Evolutionary conservation across 2,888 invertebrate species (phyloP), one percentile per base, ranked within the genome.

Genomic region (Capitulum mitella): DNA sequence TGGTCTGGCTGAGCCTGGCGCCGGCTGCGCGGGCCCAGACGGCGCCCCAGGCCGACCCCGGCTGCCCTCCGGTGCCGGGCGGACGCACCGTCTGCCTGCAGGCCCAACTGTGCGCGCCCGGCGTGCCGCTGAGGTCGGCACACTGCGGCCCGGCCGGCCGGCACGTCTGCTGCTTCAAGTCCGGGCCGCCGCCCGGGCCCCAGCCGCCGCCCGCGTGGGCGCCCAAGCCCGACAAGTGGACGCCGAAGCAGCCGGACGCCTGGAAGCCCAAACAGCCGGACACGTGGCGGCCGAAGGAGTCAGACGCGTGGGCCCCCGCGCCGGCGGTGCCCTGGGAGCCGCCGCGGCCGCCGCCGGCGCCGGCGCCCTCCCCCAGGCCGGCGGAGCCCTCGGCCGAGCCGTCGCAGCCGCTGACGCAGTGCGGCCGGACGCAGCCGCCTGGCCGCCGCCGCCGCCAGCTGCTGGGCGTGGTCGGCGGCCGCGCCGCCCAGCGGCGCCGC

Each of bases 381-480:
- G 34, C 22, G 64, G 34, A 34, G 34, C 34, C 64, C 16, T 32
- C 61, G 10, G 51, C 3, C 16, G 3, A 3, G 51, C 16, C 51
- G 51, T 3, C 12, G 0, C 10, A 40, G 37, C 70, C 70, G 10
- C 70, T 40, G 70, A 8, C 40, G 70, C 70, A 70, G 70, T 70
- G 70, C 12, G 70, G 70, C 40, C 70, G 70, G 22, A 34, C 22
- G 2, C 70, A 70, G 70, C 70, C 26, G 26, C 26, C 3, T 3
- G 6, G 34, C 34, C 26, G 37, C 22, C 70, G 34, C 8, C 70
- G 70, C 86, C 83, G 88, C 84, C 82, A 74, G 83, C 82, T 82
- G n/a, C 82, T 82, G 46, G 80, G 80, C 3, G 82, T 79, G 79
- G 82, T 80, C 74, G 79, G 88, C 87, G 80, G 79, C 43, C 77